Conservation (phyloP, 2,888 invertebrate species). For the Troides oblongomaculatus region DNA sequence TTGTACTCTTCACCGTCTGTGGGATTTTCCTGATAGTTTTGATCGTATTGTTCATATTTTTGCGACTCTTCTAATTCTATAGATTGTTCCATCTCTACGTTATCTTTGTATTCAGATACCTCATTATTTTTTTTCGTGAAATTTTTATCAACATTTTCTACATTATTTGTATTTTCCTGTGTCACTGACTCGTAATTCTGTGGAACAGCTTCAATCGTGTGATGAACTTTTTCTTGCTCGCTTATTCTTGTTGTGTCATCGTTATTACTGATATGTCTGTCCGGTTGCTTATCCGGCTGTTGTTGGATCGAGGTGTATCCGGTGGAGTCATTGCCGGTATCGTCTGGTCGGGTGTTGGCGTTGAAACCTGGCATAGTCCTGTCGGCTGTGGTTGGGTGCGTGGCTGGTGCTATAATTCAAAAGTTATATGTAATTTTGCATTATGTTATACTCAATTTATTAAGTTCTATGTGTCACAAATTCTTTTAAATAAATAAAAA, state of each 20-base stretch:
- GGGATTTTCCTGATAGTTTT: constrained; percentile 47
- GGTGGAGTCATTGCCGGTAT: constrained; percentile 71
- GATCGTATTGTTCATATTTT: constrained; percentile 47
- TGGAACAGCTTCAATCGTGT: not conserved
- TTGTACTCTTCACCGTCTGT: constrained; percentile 40
- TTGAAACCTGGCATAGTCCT: constrained; percentile 59
- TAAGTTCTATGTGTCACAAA: too few species aligned
- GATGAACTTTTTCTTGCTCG: constrained; percentile 45
- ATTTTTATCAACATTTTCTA: not conserved
- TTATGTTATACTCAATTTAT: too few species aligned
- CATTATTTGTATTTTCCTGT: constrained; percentile 14
- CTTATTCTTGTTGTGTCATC: constrained; percentile 47
- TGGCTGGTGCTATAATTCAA: constrained; percentile 67
- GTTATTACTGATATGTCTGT: constrained; percentile 38
- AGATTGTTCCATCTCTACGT: constrained; percentile 8
- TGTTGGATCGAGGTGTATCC: constrained; percentile 55
- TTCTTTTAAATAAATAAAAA: too few species aligned
- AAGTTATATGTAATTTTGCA: not conserved
- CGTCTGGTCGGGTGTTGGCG: constrained; percentile 60
- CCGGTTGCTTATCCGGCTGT: constrained; percentile 38
- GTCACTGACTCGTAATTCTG: not conserved
- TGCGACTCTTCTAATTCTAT: not conserved
- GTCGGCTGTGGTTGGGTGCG: constrained; percentile 64
- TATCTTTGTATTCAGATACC: constrained; percentile 20
- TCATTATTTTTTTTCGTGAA: constrained; percentile 15